These are phyloP conservation scores for Echiichthys vipera DNA, from an alignment of 2,797 vertebrate genomes.

Conservation along the genomic window DNA sequence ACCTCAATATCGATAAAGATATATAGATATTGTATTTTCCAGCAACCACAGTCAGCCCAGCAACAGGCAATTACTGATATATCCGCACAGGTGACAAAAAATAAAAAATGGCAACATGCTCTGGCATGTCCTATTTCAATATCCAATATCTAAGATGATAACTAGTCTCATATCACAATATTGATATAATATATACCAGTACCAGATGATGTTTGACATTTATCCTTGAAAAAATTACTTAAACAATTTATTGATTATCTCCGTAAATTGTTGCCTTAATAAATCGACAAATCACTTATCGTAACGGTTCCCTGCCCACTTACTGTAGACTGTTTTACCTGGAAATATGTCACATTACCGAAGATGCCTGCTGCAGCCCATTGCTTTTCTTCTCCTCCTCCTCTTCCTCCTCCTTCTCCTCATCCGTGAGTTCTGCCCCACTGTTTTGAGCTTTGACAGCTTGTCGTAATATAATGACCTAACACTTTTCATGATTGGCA, in stretches of 20 bases:
- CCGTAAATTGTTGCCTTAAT: neutral
- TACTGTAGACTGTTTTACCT: neutral
- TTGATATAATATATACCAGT: too few species aligned
- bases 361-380: conserved; percentile 19
- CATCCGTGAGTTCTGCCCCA: conserved; percentile 48
- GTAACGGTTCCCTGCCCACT: neutral
- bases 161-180: too few species aligned
- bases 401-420: conserved; percentile 10
- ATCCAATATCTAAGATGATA: too few species aligned
- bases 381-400: conserved; percentile 3
- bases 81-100: too few species aligned
- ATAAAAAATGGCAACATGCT: too few species aligned
- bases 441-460: conserved; percentile 78
- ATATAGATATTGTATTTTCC: too few species aligned
- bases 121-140: too few species aligned
- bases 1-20: too few species aligned
- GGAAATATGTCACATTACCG: neutral
- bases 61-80: too few species aligned
- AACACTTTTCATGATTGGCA: conserved; percentile 82
- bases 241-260: neutral
- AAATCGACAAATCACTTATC: neutral
- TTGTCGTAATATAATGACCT: conserved; percentile 82
- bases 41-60: too few species aligned
- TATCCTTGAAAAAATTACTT: neutral
- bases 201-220: neutral